Percentiles rank a stretch among this genome's conserved stretches.
phyloP scores from a whole-genome alignment of 2,888 invertebrate genomes.

The Eustalomyia histrio region DNA sequence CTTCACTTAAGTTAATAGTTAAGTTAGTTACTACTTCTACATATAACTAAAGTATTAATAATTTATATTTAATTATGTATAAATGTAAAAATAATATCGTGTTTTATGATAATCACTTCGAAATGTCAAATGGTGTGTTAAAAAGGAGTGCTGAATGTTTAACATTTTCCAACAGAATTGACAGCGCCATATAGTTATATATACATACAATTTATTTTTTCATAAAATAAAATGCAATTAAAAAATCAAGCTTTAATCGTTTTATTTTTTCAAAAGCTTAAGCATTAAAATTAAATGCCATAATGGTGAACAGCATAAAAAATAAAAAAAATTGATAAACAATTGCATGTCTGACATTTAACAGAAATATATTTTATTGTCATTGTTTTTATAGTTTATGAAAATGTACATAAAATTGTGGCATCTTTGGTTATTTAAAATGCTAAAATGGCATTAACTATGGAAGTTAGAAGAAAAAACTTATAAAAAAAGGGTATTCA shows the following conservation, averaged over 20 bases:
- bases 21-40: neutral
- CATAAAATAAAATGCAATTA: conserved; percentile 42
- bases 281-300: conserved; percentile 52
- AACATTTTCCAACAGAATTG: neutral
- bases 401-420: conserved; percentile 18
- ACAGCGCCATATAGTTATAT: neutral
- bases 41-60: conserved; percentile 13
- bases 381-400: neutral
- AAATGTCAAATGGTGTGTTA: conserved; percentile 59
- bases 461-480: neutral
- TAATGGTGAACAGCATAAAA: conserved; percentile 13
- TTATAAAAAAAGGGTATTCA: neutral
- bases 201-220: neutral
- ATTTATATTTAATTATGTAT: conserved; percentile 32
- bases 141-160: conserved; percentile 46
- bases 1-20: neutral
- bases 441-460: neutral
- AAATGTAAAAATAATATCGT: neutral
- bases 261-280: conserved; percentile 47
- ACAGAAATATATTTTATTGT: conserved; percentile 39
- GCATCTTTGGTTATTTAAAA: conserved; percentile 22
- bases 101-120: conserved; percentile 11
- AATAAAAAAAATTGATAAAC: conserved; percentile 27
- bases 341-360: conserved; percentile 61
- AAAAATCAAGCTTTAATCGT: conserved; percentile 49